Percentiles rank a stretch among this genome's conserved stretches.
phyloP scores from a whole-genome alignment of 2,888 invertebrate genomes.

The Netelia fuscicornis region DNA sequence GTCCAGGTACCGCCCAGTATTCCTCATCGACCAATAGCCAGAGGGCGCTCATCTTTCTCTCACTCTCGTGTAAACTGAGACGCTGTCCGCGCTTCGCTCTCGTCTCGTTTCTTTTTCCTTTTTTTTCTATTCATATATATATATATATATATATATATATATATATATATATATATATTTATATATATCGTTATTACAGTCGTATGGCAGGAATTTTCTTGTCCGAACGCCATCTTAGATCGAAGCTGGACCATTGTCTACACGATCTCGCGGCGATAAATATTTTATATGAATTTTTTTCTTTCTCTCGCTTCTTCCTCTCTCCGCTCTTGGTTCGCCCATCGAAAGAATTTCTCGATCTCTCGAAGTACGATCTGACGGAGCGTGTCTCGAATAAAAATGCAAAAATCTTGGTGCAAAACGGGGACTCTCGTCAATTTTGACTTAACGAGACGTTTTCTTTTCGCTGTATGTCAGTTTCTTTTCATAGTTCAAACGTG shows the following conservation, averaged over 20 bases:
- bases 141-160: conserved; percentile 42
- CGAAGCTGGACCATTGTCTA: conserved; percentile 75
- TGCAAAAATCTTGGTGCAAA: too few species aligned
- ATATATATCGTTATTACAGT: conserved; percentile 27
- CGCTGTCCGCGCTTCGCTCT: conserved; percentile 47
- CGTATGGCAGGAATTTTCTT: conserved; percentile 78
- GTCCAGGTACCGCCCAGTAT: conserved; percentile 79
- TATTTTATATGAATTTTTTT: conserved; percentile 6
- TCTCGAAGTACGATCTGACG: too few species aligned
- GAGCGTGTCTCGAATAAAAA: too few species aligned
- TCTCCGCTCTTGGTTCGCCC: too few species aligned
- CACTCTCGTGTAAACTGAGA: conserved; percentile 45
- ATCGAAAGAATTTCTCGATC: too few species aligned
- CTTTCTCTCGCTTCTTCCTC: conserved; percentile 21
- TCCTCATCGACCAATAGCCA: conserved; percentile 74
- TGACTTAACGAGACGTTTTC: too few species aligned
- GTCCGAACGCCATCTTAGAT: conserved; percentile 82
- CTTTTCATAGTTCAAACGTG: conserved; percentile 5
- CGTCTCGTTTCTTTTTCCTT: conserved; percentile 32
- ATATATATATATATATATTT: conserved; percentile 15
- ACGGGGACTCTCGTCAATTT: too few species aligned
- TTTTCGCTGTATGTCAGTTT: not conserved
- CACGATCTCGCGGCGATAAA: conserved; percentile 52
- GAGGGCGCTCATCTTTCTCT: conserved; percentile 70
- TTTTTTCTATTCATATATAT: conserved; percentile 6